Evolutionary conservation across 2,797 vertebrate species (phyloP).

Genomic region (Coccyzus lansbergi): DNA sequence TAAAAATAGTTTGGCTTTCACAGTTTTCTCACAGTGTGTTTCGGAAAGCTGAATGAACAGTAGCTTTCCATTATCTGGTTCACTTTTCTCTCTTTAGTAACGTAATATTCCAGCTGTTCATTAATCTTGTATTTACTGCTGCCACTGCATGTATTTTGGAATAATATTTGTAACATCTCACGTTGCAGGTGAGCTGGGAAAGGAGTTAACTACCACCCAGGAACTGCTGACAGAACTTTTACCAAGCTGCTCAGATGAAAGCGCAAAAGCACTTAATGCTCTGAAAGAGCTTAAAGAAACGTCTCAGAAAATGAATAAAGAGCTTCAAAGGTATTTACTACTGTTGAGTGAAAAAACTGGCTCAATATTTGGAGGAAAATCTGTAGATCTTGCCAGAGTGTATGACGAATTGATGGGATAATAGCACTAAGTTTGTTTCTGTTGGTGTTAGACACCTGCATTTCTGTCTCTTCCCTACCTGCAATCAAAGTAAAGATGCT

Average conservation of each 20-base stretch:
- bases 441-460: not conserved
- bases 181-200: slow-evolving; percentile 75
- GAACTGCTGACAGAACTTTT: slow-evolving; percentile 74
- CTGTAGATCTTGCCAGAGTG: not conserved
- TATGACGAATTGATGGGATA: not conserved
- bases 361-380: not conserved
- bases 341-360: not conserved
- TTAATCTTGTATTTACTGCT: not conserved
- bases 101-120: not conserved
- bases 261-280: slow-evolving; percentile 40
- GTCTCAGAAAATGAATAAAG: slow-evolving; percentile 74
- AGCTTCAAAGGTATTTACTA: slow-evolving; percentile 81
- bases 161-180: not conserved
- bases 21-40: not conserved
- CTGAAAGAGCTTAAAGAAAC: slow-evolving; percentile 76
- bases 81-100: not conserved
- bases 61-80: not conserved
- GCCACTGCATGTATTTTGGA: not conserved
- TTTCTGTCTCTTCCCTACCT: not conserved
- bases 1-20: not conserved
- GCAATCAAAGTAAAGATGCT: not conserved
- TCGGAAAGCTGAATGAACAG: not conserved
- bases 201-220: slow-evolving; percentile 74
- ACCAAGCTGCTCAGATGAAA: slow-evolving; percentile 54
- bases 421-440: not conserved